Percentiles rank a stretch among this genome's conserved stretches.
Evolutionary conservation across 2,113 vertebrate species (phyloP).

Genomic region (Daboia siamensis): DNA sequence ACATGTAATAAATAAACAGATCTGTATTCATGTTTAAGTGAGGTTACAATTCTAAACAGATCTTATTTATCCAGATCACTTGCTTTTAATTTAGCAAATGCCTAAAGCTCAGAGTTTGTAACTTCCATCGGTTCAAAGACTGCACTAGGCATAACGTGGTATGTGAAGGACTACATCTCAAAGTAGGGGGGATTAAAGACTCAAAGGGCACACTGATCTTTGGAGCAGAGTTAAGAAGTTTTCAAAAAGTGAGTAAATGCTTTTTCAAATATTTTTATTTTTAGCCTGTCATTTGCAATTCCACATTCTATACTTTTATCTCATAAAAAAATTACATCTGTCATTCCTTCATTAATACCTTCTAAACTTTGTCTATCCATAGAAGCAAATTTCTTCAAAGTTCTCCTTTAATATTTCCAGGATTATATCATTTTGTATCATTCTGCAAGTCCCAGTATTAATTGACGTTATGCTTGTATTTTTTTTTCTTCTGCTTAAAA

Average conservation of each 20-base stretch:
- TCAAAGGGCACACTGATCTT: neutral
- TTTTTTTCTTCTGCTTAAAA: neutral
- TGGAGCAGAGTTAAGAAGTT: neutral
- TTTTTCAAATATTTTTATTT: neutral
- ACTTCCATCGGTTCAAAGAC: neutral
- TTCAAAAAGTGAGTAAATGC: neutral
- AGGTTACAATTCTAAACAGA: neutral
- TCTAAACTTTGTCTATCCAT: neutral
- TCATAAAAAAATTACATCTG: neutral
- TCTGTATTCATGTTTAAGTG: neutral
- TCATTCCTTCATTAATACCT: neutral
- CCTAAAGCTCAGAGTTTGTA: neutral
- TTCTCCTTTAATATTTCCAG: neutral
- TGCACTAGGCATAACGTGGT: neutral
- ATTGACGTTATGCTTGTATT: neutral
- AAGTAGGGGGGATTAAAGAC: neutral
- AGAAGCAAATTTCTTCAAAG: neutral
- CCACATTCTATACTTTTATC: neutral
- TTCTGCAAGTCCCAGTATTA: neutral
- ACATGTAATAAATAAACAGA: neutral
- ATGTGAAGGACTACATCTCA: neutral
- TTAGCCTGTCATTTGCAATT: neutral
- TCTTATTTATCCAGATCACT: neutral
- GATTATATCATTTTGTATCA: neutral
- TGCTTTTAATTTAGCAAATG: no score